These are phyloP conservation scores for Drosophila nr. perissopoda DNA, from an alignment of 2,888 invertebrate species.

Conservation along the genomic window DNA sequence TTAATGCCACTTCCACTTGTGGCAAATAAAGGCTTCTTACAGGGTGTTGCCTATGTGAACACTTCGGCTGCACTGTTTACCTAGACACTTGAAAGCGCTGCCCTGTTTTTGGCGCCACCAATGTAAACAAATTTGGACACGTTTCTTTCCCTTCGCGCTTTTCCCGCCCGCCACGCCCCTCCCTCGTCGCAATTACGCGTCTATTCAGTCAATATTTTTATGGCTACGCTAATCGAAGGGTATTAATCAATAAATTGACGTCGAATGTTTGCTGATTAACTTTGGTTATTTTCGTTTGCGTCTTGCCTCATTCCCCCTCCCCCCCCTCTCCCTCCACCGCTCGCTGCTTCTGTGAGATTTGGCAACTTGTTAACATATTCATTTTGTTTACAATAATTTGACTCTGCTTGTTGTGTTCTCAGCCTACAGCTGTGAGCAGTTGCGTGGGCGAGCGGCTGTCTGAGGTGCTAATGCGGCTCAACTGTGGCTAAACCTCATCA, in stretches of 20 bases:
- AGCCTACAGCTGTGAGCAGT: conserved; percentile 33
- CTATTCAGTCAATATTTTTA: conserved; percentile 39
- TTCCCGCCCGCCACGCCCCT: background rate
- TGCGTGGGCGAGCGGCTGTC: conserved; percentile 39
- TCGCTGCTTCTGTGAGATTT: conserved; percentile 26
- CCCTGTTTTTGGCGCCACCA: conserved; percentile 32
- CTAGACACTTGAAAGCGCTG: conserved; percentile 11
- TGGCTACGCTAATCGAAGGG: conserved; percentile 68
- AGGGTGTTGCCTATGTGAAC: conserved; percentile 15
- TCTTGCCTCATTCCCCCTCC: background rate
- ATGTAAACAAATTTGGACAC: conserved; percentile 49
- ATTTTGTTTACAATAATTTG: conserved; percentile 61
- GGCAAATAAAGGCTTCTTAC: background rate
- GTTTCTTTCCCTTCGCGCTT: background rate
- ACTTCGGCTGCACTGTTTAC: background rate
- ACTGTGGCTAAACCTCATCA: conserved; percentile 28
- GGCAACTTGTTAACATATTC: conserved; percentile 49
- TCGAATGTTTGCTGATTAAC: conserved; percentile 74
- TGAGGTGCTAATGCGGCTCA: conserved; percentile 63
- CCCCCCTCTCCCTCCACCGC: too few species aligned
- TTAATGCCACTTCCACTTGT: background rate
- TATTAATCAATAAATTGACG: conserved; percentile 77
- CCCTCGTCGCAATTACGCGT: background rate
- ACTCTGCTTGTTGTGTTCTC: conserved; percentile 12
- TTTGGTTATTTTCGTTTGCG: conserved; percentile 55